These are phyloP conservation scores for Ptycholaimellus sp. DNA, from an alignment of 2,888 invertebrate genomes.

Conservation along the genomic window DNA sequence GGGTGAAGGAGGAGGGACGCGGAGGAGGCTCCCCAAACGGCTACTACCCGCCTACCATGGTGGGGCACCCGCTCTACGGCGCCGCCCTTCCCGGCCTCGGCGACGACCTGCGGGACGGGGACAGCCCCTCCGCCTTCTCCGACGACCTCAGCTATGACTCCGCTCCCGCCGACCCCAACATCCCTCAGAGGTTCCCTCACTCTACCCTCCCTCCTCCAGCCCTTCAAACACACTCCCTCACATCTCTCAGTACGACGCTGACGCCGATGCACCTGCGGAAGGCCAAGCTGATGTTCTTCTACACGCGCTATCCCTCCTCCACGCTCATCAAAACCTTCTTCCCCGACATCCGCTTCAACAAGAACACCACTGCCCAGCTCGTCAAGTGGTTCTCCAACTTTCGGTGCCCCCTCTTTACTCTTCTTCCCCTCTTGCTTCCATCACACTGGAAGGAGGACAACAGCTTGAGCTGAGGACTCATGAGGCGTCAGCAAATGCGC, in stretches of 20 bases:
- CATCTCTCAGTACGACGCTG: constrained; percentile 45
- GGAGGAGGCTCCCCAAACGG: no score
- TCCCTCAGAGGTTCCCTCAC: constrained; percentile 10
- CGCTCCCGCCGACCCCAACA: constrained; percentile 11
- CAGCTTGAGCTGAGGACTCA: background rate
- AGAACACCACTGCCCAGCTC: constrained; percentile 98
- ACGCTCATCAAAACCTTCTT: constrained; percentile 98
- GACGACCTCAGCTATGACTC: constrained; percentile 16
- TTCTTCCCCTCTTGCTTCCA: background rate
- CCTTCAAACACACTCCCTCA: background rate
- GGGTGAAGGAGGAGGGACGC: no score
- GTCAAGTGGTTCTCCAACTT: constrained; percentile 99
- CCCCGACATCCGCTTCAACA: constrained; percentile 98
- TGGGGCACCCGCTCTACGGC: constrained; percentile 17
- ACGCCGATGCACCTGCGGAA: constrained; percentile 99
- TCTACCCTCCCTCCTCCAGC: constrained; percentile 1
- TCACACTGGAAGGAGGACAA: background rate
- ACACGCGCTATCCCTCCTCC: constrained; percentile 95
- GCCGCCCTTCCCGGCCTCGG: constrained; percentile 8
- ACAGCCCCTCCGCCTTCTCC: constrained; percentile 16
- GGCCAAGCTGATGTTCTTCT: constrained; percentile 99
- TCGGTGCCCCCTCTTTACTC: no score
- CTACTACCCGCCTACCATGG: constrained; percentile 18
- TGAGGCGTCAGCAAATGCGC: background rate
- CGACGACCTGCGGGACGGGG: constrained; percentile 10